A percentile compares a stretch with the other conserved stretches of the same genome.
Evolutionary conservation across 1,140 invertebrate species (phyloP).

Genomic region (Brevipalpus yothersi): DNA sequence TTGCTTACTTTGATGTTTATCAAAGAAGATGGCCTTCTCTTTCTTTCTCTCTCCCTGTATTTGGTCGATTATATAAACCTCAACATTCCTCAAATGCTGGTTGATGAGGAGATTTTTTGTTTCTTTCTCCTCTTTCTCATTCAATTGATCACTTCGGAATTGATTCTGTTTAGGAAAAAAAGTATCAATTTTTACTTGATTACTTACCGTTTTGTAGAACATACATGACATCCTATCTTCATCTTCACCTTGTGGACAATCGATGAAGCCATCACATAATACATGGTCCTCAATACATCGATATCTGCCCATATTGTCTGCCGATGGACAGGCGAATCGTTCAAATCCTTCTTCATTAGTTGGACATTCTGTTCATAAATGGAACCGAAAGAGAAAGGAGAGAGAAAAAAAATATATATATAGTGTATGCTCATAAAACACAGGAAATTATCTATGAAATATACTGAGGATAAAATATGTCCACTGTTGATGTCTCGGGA

Average conservation of each 20-base stretch:
- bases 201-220: conserved; percentile 83
- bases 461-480: too few species aligned
- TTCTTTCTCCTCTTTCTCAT: too few species aligned
- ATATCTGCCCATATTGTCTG: conserved; percentile 65
- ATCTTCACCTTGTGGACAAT: conserved; percentile 74
- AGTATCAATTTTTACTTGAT: too few species aligned
- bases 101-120: too few species aligned
- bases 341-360: conserved; percentile 76
- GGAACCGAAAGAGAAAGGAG: conserved; percentile 1
- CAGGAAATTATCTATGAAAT: too few species aligned
- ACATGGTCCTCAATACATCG: conserved; percentile 87
- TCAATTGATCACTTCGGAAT: background rate
- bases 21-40: too few species aligned
- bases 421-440: background rate
- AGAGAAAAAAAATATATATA: background rate
- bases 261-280: conserved; percentile 75
- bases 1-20: too few species aligned
- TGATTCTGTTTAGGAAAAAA: background rate
- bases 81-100: too few species aligned
- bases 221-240: conserved; percentile 74
- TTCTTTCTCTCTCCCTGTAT: too few species aligned
- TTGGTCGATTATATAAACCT: too few species aligned
- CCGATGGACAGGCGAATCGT: conserved; percentile 70
- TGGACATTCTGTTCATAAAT: conserved; percentile 49
- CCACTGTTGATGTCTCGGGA: too few species aligned